Conservation (phyloP, 2,888 invertebrate genomes). For the Colostygia pectinataria region DNA sequence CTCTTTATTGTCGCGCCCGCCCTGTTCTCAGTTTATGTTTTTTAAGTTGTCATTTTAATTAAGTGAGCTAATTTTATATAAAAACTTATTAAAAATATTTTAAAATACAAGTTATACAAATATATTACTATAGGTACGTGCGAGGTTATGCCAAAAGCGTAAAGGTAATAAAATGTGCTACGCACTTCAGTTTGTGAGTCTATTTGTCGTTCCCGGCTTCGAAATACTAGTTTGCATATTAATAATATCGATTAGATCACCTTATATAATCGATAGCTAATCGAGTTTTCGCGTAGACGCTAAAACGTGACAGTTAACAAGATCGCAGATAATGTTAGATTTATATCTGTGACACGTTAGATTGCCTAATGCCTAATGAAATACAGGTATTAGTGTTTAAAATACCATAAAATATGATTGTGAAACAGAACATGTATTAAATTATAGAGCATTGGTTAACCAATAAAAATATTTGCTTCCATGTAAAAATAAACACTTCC, state of each 20-base stretch:
- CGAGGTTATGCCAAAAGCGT: conserved; percentile 5
- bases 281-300: conserved; percentile 55
- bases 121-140: conserved; percentile 12
- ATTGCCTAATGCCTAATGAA: conserved; percentile 46
- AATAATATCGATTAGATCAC: conserved; percentile 67
- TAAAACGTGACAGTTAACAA: conserved; percentile 58
- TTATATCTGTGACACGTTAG: conserved; percentile 55
- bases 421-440: conserved; percentile 20
- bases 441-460: no score
- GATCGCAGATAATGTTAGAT: conserved; percentile 58
- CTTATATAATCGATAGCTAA: conserved; percentile 62
- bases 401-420: conserved; percentile 29
- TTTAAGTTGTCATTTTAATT: no score
- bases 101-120: no score
- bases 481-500: no score
- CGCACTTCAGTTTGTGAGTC: conserved; percentile 58
- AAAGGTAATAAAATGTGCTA: not conserved
- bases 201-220: conserved; percentile 66
- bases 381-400: conserved; percentile 43
- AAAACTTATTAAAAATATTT: no score
- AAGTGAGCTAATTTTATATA: no score
- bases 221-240: conserved; percentile 65
- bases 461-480: no score
- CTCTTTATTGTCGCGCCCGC: no score
- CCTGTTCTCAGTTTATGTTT: no score